Evolutionary conservation across 2,888 invertebrate genomes (phyloP).

Genomic region (Platynereis dumerilii): DNA sequence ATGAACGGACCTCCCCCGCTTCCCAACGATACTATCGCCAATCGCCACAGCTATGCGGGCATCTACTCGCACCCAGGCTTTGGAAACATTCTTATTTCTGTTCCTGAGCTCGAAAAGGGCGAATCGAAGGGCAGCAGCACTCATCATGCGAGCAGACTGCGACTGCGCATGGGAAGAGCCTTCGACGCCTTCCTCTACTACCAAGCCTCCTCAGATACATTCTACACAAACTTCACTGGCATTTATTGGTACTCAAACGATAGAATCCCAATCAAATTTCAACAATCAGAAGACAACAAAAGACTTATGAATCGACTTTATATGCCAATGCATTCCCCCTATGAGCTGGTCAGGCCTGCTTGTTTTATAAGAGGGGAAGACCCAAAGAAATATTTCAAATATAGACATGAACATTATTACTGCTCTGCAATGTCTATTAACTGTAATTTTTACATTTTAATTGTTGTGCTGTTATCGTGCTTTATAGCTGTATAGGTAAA

Average conservation of each 20-base stretch:
- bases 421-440: no score
- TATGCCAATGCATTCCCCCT: slow-evolving; percentile 25
- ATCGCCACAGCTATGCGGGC: slow-evolving; percentile 33
- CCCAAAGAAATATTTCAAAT: no score
- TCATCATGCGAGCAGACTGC: slow-evolving; percentile 1
- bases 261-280: slow-evolving; percentile 23
- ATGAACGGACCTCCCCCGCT: slow-evolving; percentile 2
- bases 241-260: slow-evolving; percentile 21
- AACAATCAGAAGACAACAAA: background rate
- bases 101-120: background rate
- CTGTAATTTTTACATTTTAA: no score
- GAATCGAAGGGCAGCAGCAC: slow-evolving; percentile 1
- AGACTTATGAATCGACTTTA: slow-evolving; percentile 17
- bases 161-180: slow-evolving; percentile 28
- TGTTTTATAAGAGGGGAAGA: slow-evolving; percentile 6
- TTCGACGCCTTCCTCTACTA: slow-evolving; percentile 26
- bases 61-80: slow-evolving; percentile 31
- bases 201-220: slow-evolving; percentile 16
- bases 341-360: slow-evolving; percentile 13
- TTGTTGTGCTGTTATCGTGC: no score
- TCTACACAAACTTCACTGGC: slow-evolving; percentile 27
- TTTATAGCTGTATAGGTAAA: no score
- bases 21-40: background rate
- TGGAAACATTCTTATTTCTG: slow-evolving; percentile 29
- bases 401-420: no score